Base-by-base conservation (phyloP, 92 coral and sea anemone species). In the Zoanthus sansibaricus region DNA sequence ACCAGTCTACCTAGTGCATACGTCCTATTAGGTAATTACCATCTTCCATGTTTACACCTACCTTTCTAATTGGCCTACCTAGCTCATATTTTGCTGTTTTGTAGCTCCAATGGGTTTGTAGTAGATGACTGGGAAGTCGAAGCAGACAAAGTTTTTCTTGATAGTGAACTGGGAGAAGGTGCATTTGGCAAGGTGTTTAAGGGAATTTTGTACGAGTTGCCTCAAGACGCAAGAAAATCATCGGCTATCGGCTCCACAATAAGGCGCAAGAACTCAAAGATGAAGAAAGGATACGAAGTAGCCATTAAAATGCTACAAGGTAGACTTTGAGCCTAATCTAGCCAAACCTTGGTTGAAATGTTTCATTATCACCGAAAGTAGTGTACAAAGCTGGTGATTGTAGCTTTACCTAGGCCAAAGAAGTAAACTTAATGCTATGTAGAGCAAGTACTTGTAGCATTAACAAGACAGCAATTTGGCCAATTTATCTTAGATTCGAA, bases 71-170 rank as follows among this genome's bases (percentile, higher is more conserved):
- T 25, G 25, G 15, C 9, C 59, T 54, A 54, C 59, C 9, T 54
- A 47, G 7, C 4, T 48, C 0, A 10, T 13, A 20, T 48, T 54
- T 75, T 76, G n/a, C 47, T 16, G 42, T n/a, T 55, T 47, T 64
- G 73, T 75, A 80, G 85, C 44, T 80, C 75, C 45, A 62, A 21
- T 74, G 85, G 85, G 16, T 80, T 80, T 66, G 56, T 66, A 12
- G 85, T 80, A 16, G 85, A 80, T 55, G 70, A 20, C 75, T 80
- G 85, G 85, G 85, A 80, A n/a, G 75, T 80, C 9, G 85, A 80
- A 2, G 74, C 85, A 21, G 85, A 80, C 7, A 70, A 80, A 16
- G 85, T 80, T 15, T 12, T 64, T 10, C 62, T 80, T 59, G 75
- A 62, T 9, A 75, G 85, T 16, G 85, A 80, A 49, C 73, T 80